Percentiles rank a stretch among this genome's conserved stretches.
phyloP scores from a whole-genome alignment of 2,113 vertebrate species.

The Mugil cephalus region DNA sequence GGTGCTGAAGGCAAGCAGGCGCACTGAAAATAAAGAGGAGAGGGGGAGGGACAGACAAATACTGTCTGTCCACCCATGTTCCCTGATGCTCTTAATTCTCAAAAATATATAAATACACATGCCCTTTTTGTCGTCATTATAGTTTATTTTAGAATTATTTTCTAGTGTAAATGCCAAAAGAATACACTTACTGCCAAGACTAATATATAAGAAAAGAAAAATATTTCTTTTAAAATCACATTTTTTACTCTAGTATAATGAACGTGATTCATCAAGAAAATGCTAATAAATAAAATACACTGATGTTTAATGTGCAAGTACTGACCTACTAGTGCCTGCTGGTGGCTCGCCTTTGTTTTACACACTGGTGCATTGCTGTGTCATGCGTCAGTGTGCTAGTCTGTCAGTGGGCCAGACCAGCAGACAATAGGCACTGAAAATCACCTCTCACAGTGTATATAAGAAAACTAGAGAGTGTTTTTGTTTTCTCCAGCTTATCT shows the following conservation, averaged over 20 bases:
- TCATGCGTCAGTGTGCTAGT: slow-evolving; percentile 23
- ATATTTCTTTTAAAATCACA: not conserved
- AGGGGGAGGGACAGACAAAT: slow-evolving; percentile 54
- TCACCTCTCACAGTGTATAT: slow-evolving; percentile 2
- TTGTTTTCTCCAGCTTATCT: not conserved
- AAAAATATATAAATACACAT: not conserved
- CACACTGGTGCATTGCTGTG: slow-evolving; percentile 42
- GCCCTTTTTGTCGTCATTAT: not conserved
- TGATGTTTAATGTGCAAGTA: slow-evolving; percentile 3
- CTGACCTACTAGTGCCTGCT: slow-evolving; percentile 53
- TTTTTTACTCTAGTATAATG: not conserved
- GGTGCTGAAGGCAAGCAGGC: slow-evolving; percentile 61
- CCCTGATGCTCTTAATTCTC: not conserved
- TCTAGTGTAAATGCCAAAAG: not conserved
- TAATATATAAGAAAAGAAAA: not conserved
- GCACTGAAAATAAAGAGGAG: not conserved
- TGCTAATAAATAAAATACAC: not conserved
- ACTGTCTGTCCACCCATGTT: not conserved
- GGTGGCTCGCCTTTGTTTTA: slow-evolving; percentile 51
- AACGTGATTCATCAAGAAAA: not conserved
- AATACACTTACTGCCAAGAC: not conserved
- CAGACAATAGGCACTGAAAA: slow-evolving; percentile 4
- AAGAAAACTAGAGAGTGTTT: not conserved
- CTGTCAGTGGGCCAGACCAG: slow-evolving; percentile 20
- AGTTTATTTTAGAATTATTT: not conserved